Base-by-base conservation (phyloP, 2,113 vertebrate species). In the Typhlomys cinereus region DNA sequence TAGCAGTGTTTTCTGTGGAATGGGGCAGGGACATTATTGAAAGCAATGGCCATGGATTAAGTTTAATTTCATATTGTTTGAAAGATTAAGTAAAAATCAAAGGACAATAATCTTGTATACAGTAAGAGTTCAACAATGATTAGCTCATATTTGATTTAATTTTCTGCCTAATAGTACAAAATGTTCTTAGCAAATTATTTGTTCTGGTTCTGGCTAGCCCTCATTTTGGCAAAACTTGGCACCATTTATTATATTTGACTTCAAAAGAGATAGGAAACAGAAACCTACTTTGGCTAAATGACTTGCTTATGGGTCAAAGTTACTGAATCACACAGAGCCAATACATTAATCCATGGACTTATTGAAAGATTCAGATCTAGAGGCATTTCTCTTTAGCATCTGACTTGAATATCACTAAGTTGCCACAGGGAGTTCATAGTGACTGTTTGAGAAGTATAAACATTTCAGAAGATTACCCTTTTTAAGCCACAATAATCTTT, bases 281-380 rank as follows among this genome's bases (percentile, higher is more conserved):
- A 71, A 82, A 88, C n/a, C 8, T 7, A 44, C 14, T 62, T 57
- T 85, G 71, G 50, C 36, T 78, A n/a, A 85, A 50, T 78, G 62
- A 52, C 20, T 88, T 76, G 39, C 78, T 44, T 59, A 41, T n/a
- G 67, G 78, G n/a, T 44, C 89, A 69, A 62, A 78, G 46, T 85
- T 89, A 81, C 67, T 91, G 50, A 81, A 41, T 73, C 54, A 88
- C 41, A 44, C 85, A 46, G 73, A 88, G 57, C 70, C 34, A 54
- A 92, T n/a, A 46, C 61, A 94, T 91, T 94, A 85, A 86, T 81
- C 34, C 54, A 44, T n/a, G n/a, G 50, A 48, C 10, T 79, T 89
- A 64, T n/a, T 80, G 48, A 85, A 85, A 59, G 76, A 94, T 61
- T 46, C 21, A 44, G 48, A 94, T 89, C 62, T 73, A 31, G 41